Base-by-base conservation (phyloP, 2,888 invertebrate genomes). In the Drosophila neutralis region DNA sequence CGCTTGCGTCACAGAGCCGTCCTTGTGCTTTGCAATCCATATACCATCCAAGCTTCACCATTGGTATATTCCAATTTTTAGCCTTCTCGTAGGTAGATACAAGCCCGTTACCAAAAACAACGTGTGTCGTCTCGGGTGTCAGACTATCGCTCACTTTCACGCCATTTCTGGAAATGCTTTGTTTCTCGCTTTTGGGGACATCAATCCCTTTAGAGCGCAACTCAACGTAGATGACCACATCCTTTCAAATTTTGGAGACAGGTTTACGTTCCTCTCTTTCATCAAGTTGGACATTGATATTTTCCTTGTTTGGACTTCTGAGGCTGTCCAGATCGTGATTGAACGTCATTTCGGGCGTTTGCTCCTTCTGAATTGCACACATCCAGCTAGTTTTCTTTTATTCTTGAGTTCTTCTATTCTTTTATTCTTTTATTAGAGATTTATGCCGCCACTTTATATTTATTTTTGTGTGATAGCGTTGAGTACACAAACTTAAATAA, bases 41-140 rank as follows among this genome's bases (percentile, higher is more conserved):
- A 33, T 33, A 11, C 10, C 10, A 33, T 0, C 2, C 95, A 67
- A 96, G 93, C 96, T 96, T 95, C 1, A 96, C 95, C 54, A 96
- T 89, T 69, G 94, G 95, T 69, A 95, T 93, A 62, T 94, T 94
- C 90, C 94, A 92, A 71, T 94, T 93, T 73, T 93, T 94, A 0
- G 96, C 96, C 87, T 94, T 95, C 68, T 94, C 94, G 77, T 94
- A 95, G 0, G 95, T 95, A 24, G 94, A 93, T 69, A 94, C 93
- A 11, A 93, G 92, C 4, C 96, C 96, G 86, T 95, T 95, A 92
- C 95, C 95, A 88, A 95, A 96, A 10, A 96, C 92, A 6, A 96
- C 95, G 92, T 96, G 95, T 0, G 96, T 95, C 49, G 93, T 94
- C 52, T 94, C 94, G 45, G 93, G 36, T 93, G 57, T 94, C 4